These are phyloP conservation scores for Protaetia brevitarsis DNA, from an alignment of 1,140 invertebrate genomes.

Conservation along the genomic window DNA sequence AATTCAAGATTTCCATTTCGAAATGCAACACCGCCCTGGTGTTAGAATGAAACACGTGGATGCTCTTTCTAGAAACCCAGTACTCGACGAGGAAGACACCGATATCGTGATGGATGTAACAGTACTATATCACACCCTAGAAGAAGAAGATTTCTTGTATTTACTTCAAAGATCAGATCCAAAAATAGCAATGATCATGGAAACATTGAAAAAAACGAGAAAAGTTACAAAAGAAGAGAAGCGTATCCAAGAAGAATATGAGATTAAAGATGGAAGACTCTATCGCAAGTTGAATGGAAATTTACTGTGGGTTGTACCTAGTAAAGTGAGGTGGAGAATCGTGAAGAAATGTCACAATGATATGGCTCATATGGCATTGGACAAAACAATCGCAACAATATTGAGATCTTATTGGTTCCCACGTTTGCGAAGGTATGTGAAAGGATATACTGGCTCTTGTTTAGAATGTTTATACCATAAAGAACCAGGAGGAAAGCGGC, in stretches of 20 bases:
- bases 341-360: slow-evolving; percentile 28
- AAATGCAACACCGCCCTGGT: too few relatives aligned
- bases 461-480: not conserved
- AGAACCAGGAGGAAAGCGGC: not conserved
- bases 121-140: too few relatives aligned
- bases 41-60: too few relatives aligned
- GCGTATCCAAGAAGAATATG: slow-evolving; percentile 21
- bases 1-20: too few relatives aligned
- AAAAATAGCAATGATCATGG: not conserved
- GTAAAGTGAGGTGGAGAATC: slow-evolving; percentile 25
- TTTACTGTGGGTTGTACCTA: slow-evolving; percentile 28
- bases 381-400: slow-evolving; percentile 30
- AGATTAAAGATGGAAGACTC: not conserved
- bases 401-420: slow-evolving; percentile 31
- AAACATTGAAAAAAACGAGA: not conserved
- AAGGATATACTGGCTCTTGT: slow-evolving; percentile 18
- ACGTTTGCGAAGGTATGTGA: slow-evolving; percentile 27
- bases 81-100: too few relatives aligned
- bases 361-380: slow-evolving; percentile 25
- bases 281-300: slow-evolving; percentile 1
- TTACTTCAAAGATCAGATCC: too few relatives aligned
- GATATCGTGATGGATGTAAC: too few relatives aligned
- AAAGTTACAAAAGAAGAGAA: not conserved
- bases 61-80: too few relatives aligned
- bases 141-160: too few relatives aligned